Conservation (phyloP, 2,113 vertebrate genomes). For the Xerus inauris region DNA sequence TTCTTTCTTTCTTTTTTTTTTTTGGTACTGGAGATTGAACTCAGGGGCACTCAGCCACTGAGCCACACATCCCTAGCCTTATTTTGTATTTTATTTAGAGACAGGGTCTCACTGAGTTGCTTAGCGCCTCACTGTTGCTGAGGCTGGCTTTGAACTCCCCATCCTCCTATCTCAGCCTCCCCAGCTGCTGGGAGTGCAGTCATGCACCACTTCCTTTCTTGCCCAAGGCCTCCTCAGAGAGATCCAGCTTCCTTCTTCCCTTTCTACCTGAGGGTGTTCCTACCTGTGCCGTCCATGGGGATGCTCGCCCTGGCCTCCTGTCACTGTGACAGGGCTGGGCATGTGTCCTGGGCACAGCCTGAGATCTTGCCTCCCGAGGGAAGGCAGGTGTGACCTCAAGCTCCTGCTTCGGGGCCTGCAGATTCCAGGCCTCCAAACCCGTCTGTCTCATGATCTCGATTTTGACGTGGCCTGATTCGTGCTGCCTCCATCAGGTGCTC, state of each 20-base stretch:
- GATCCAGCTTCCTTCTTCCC: not conserved
- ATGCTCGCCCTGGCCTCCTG: not conserved
- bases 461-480: constrained; percentile 48
- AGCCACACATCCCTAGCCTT: too few species aligned
- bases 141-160: too few species aligned
- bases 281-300: not conserved
- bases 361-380: not conserved
- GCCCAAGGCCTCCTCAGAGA: not conserved
- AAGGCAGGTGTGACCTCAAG: not conserved
- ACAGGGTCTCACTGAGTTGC: too few species aligned
- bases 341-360: not conserved
- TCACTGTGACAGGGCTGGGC: not conserved
- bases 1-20: too few species aligned
- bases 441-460: not conserved
- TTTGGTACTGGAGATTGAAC: too few species aligned
- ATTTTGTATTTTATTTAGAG: too few species aligned
- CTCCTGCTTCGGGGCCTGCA: not conserved
- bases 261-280: not conserved
- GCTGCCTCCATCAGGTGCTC: constrained; percentile 51
- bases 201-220: not conserved
- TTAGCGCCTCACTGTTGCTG: too few species aligned
- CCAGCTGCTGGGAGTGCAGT: too few species aligned
- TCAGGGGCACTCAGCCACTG: too few species aligned
- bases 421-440: not conserved
- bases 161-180: too few species aligned